Conservation (phyloP, 92 coral and sea anemone genomes). For the Epizoanthus illoricatus region DNA sequence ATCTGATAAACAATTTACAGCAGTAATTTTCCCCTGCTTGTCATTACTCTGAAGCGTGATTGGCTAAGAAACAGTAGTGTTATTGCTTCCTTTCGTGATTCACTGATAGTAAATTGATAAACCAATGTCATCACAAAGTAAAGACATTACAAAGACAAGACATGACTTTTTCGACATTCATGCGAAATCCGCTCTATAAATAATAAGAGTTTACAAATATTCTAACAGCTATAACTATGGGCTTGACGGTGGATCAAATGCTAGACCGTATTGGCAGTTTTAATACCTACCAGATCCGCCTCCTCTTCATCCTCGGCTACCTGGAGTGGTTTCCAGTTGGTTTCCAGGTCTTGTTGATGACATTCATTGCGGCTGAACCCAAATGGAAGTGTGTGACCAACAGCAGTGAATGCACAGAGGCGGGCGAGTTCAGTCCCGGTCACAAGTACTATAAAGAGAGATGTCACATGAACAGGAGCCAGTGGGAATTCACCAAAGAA, state of each 20-base stretch:
- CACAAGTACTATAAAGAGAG: constrained; percentile 39
- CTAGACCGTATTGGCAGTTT: constrained; percentile 46
- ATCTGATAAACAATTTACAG: no score
- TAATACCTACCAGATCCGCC: constrained; percentile 45
- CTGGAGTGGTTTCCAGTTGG: constrained; percentile 42
- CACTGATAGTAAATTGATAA: no score
- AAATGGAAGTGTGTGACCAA: constrained; percentile 50
- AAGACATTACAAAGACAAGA: no score
- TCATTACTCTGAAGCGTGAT: no score
- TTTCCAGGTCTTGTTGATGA: constrained; percentile 48
- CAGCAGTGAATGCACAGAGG: constrained; percentile 44
- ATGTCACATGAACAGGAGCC: constrained; percentile 44
- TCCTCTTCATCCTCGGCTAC: constrained; percentile 37
- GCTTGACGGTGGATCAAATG: constrained; percentile 38
- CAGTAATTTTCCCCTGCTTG: no score
- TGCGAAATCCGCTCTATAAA: no score
- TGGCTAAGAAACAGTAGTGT: no score
- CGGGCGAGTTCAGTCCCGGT: constrained; percentile 20
- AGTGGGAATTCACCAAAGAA: constrained; percentile 49
- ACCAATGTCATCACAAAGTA: no score
- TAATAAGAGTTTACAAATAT: no score
- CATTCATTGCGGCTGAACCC: constrained; percentile 56
- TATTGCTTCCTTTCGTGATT: no score
- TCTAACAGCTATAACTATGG: constrained; percentile 4
- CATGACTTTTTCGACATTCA: no score